A percentile compares a stretch with the other conserved stretches of the same genome.
Conservation (phyloP, 2,113 vertebrate genomes). For the Suricata suricatta region DNA sequence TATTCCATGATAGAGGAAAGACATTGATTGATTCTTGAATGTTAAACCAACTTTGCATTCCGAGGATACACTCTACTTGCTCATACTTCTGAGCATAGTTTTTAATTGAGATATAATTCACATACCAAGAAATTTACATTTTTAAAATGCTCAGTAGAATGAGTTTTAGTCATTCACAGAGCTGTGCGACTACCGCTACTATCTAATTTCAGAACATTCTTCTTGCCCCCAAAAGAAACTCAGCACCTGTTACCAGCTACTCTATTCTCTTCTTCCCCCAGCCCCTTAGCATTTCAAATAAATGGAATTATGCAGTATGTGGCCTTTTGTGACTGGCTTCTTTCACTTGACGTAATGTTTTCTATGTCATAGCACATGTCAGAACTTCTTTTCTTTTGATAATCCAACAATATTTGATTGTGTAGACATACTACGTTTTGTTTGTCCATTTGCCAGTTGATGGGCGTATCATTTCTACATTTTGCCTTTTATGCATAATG, state of each 20-base stretch:
- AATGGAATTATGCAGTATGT: not conserved
- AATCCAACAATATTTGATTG: not conserved
- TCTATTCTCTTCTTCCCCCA: not conserved
- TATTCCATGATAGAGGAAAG: not conserved
- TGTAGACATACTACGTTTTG: not conserved
- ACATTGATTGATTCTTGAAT: not conserved
- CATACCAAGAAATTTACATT: not conserved
- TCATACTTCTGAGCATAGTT: not conserved
- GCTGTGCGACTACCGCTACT: not conserved
- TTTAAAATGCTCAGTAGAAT: not conserved
- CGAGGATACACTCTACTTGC: not conserved
- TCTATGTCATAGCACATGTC: not conserved
- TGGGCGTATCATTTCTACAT: not conserved
- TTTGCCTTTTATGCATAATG: not conserved
- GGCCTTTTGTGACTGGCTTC: not conserved
- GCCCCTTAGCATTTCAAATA: not conserved
- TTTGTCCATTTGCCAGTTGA: not conserved
- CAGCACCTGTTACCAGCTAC: not conserved
- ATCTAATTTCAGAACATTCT: slow-evolving; percentile 16
- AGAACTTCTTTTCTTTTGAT: not conserved
- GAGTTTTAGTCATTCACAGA: not conserved
- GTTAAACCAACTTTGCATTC: not conserved
- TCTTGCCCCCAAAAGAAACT: not conserved
- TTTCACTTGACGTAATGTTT: not conserved
- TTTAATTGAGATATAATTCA: not conserved